Conservation (phyloP, 1,140 invertebrate genomes). For the Solen grandis region DNA sequence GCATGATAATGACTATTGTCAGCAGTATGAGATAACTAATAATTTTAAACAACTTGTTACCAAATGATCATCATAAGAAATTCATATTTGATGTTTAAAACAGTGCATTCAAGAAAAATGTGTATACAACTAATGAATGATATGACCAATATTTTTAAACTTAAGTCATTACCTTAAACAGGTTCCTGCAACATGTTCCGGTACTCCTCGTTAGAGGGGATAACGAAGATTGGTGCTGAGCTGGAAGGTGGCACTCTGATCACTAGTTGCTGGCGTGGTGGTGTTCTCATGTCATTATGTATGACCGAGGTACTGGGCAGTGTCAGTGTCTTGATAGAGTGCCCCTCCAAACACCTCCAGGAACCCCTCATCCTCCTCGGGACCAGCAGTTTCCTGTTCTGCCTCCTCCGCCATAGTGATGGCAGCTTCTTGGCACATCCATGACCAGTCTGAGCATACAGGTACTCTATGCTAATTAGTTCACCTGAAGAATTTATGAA, state of each 20-base stretch:
- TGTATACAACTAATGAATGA: too few species aligned
- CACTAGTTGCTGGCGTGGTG: too few species aligned
- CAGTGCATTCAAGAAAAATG: too few species aligned
- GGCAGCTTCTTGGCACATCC: neutral
- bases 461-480: constrained; percentile 2
- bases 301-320: too few species aligned
- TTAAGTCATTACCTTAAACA: neutral
- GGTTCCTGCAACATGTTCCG: neutral
- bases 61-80: too few species aligned
- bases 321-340: neutral
- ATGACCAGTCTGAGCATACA: neutral
- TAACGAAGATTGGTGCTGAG: neutral
- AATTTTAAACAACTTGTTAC: too few species aligned
- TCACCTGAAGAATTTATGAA: too few species aligned
- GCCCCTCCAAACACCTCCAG: neutral
- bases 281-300: too few species aligned
- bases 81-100: too few species aligned
- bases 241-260: neutral
- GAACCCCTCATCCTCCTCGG: constrained; percentile 8
- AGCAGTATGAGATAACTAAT: too few species aligned
- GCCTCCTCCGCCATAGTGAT: neutral
- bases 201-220: neutral
- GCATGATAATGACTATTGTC: too few species aligned
- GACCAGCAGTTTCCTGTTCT: neutral
- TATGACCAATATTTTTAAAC: too few species aligned